A percentile compares a stretch with the other conserved stretches of the same genome.
phyloP scores from a whole-genome alignment of 92 coral and sea anemone species.

The Porites cylindrica region DNA sequence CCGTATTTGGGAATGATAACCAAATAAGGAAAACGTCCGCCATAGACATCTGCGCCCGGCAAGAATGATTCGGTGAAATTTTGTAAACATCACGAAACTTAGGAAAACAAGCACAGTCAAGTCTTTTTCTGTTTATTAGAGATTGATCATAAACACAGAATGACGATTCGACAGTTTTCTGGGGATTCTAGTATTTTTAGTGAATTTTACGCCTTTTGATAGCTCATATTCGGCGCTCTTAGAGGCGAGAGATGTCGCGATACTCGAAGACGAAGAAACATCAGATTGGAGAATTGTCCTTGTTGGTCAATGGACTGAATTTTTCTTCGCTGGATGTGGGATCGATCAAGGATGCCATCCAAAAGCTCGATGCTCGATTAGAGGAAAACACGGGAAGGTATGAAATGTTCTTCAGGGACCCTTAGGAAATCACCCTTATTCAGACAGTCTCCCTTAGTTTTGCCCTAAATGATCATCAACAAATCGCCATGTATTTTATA shows the following conservation, averaged over 20 bases:
- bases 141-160: background rate
- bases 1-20: conserved; percentile 41
- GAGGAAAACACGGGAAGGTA: conserved; percentile 74
- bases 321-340: conserved; percentile 69
- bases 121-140: background rate
- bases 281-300: conserved; percentile 54
- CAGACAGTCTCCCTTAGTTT: too few relatives aligned
- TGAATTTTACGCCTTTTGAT: background rate
- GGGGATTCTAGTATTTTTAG: background rate
- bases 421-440: too few relatives aligned
- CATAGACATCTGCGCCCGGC: conserved; percentile 38
- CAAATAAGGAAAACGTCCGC: conserved; percentile 23
- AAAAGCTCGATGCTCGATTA: conserved; percentile 61
- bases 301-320: conserved; percentile 59
- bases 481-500: too few relatives aligned
- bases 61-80: background rate
- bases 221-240: background rate
- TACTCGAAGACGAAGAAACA: conserved; percentile 26
- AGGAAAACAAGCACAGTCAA: too few relatives aligned
- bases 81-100: conserved; percentile 17
- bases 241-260: conserved; percentile 9
- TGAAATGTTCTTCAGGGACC: background rate
- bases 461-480: too few relatives aligned
- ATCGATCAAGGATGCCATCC: conserved; percentile 66
- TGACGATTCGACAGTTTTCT: background rate